These are phyloP conservation scores for Crocodylus rhombifer DNA, from an alignment of 2,797 vertebrate species.

Conservation along the genomic window DNA sequence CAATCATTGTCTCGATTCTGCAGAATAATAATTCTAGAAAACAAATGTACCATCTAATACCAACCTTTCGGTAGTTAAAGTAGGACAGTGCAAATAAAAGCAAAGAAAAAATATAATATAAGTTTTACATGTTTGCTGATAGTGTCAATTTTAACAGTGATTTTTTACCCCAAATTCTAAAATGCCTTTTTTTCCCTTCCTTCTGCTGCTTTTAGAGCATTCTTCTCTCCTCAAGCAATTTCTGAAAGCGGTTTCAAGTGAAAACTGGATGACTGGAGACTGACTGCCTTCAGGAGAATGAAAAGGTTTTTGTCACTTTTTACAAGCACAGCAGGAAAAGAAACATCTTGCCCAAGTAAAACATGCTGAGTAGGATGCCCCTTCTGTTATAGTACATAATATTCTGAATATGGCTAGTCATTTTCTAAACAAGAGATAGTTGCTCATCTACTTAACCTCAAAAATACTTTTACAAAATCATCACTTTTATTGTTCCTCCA, in stretches of 20 bases:
- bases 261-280: constrained; percentile 25
- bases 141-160: neutral
- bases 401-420: constrained; percentile 21
- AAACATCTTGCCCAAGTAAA: constrained; percentile 33
- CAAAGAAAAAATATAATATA: neutral
- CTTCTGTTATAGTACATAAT: constrained; percentile 12
- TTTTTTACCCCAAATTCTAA: neutral
- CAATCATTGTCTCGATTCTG: neutral
- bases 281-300: constrained; percentile 6
- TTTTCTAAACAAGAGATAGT: constrained; percentile 33
- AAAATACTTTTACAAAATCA: neutral
- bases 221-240: constrained; percentile 27
- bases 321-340: neutral
- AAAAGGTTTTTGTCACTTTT: constrained; percentile 21
- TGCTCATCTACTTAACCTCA: constrained; percentile 50
- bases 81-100: neutral
- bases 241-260: constrained; percentile 58
- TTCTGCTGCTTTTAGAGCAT: neutral
- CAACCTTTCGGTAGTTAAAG: neutral
- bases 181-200: neutral
- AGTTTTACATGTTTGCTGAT: neutral
- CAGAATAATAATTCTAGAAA: neutral
- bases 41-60: neutral
- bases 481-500: neutral
- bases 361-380: constrained; percentile 54